phyloP scores from a whole-genome alignment of 2,888 invertebrate species.

The Dynastes tityus region DNA sequence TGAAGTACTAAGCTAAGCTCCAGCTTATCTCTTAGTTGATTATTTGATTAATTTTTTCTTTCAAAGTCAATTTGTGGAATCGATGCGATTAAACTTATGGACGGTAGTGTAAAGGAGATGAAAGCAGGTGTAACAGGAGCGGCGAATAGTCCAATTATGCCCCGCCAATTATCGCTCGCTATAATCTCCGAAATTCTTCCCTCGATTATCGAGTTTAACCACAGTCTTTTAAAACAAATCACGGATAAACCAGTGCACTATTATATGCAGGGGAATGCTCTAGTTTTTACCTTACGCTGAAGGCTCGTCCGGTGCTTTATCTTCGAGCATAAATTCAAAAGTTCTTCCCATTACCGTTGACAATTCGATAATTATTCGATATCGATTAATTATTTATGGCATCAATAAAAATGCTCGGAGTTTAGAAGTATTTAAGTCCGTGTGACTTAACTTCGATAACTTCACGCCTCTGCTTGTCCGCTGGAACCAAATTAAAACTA shows the following conservation, averaged over 20 bases:
- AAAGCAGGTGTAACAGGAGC: slow-evolving; percentile 43
- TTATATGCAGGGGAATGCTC: slow-evolving; percentile 27
- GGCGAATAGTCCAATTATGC: slow-evolving; percentile 38
- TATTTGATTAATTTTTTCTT: too few relatives aligned
- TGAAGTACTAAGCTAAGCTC: too few relatives aligned
- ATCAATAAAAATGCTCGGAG: slow-evolving; percentile 50
- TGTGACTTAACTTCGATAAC: slow-evolving; percentile 59
- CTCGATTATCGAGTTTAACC: slow-evolving; percentile 36
- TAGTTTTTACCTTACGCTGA: slow-evolving; percentile 17
- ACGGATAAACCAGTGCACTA: slow-evolving; percentile 33
- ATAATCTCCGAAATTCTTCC: slow-evolving; percentile 41
- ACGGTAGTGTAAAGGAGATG: slow-evolving; percentile 6
- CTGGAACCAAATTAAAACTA: slow-evolving; percentile 66
- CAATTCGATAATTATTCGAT: slow-evolving; percentile 52
- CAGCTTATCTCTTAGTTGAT: neutral
- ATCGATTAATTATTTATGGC: slow-evolving; percentile 52
- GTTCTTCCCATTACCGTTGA: slow-evolving; percentile 52
- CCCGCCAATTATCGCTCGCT: slow-evolving; percentile 35
- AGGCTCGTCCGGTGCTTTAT: slow-evolving; percentile 11
- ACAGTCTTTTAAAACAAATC: slow-evolving; percentile 37
- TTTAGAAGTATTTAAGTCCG: slow-evolving; percentile 50
- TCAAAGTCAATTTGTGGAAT: neutral
- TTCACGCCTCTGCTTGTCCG: slow-evolving; percentile 64
- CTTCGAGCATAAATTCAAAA: slow-evolving; percentile 39
- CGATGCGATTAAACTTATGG: neutral